Base-by-base conservation (phyloP, 2,888 invertebrate genomes). In the Diabrotica balteata region DNA sequence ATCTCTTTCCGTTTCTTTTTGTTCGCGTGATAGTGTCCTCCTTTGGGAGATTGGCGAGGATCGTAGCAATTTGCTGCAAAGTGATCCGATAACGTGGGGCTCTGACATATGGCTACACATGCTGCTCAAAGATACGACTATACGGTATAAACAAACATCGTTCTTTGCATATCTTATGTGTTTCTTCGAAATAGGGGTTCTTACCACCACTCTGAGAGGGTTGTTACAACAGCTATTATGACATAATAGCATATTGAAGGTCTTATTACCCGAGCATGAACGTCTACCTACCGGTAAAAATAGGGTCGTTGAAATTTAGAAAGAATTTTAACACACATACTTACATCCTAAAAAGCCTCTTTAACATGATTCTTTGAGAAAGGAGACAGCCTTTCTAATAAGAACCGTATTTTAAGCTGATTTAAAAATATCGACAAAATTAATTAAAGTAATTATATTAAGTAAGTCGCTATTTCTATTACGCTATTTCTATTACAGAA, bases 51-150 rank as follows among this genome's bases (percentile, higher is more conserved):
- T 81, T 82, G 81, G 76, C 73, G 73, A 74, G 79, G 78, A 80
- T 80, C 79, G 81, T 76, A 77, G 83, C 83, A 83, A 83, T 83
- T 83, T 83, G 81, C 80, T 77, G 78, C 79, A 82, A 82, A 83
- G 80, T 82, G 81, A 80, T 79, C 80, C 80, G 83, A 83, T 83
- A 83, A 83, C 82, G 79, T 77, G 76, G 78, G 77, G 76, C 75
- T 76, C 79, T 83, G 82, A 82, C 83, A 83, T 83, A 83, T 83
- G 83, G 81, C 79, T 83, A 82, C 83, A 83, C 79, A 83, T 83
- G 83, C 81, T 77, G 80, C 76, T 77, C 76, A 57, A 79, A 80
- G 80, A 81, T 79, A 80, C 80, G 79, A 81, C 58, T 64, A 64
- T 51, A 57, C 55, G 55, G 64, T 81, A 82, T 83, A 83, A 84